Evolutionary conservation across 2,113 vertebrate species (phyloP).

Genomic region (Bos taurus): DNA sequence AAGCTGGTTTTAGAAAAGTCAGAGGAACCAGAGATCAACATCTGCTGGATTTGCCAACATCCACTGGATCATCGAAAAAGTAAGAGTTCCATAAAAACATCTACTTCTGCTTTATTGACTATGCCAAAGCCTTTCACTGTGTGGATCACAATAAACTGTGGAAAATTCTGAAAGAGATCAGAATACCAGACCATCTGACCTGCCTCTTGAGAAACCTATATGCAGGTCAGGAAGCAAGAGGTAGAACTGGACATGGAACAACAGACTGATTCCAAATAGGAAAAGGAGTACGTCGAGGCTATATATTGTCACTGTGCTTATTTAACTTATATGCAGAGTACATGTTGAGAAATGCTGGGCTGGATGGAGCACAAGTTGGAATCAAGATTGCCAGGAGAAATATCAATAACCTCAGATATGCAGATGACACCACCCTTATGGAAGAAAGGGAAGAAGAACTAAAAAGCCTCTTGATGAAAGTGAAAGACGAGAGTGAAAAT

Average conservation of each 20-base stretch:
- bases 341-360: not conserved
- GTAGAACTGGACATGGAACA: not conserved
- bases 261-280: not conserved
- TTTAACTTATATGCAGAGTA: not conserved
- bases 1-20: not conserved
- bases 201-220: not conserved
- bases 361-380: not conserved
- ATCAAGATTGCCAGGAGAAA: not conserved
- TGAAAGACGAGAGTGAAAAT: not conserved
- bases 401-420: not conserved
- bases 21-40: not conserved
- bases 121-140: not conserved
- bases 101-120: not conserved
- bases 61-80: rapidly evolving
- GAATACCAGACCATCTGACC: not conserved
- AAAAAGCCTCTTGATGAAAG: not conserved
- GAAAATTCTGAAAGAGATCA: not conserved
- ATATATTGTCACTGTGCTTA: not conserved
- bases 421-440: not conserved
- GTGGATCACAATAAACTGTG: not conserved
- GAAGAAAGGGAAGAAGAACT: not conserved
- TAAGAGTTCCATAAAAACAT: not conserved
- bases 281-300: rapidly evolving
- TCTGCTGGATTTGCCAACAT: not conserved
- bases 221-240: not conserved